A percentile compares a stretch with the other conserved stretches of the same genome.
Evolutionary conservation across 1,140 invertebrate genomes (phyloP).

Genomic region (Eurosta solidaginis): DNA sequence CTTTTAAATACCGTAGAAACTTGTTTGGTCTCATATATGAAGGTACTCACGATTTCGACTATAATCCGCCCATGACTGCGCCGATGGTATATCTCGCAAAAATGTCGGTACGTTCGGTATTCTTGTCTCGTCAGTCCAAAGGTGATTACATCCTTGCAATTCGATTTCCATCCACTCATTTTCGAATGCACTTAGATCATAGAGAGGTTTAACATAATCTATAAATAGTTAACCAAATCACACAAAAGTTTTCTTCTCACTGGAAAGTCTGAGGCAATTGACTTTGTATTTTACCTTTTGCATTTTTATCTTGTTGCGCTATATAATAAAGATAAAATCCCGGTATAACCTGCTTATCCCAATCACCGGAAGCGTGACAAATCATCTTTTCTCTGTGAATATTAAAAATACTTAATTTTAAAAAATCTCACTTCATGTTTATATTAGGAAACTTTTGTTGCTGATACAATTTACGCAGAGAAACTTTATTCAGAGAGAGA

Average conservation of each 20-base stretch:
- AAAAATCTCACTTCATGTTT: not conserved
- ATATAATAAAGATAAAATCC: slow-evolving; percentile 94
- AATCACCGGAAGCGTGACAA: slow-evolving; percentile 87
- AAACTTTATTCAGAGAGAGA: no score
- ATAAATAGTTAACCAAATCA: slow-evolving; percentile 8
- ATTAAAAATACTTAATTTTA: slow-evolving; percentile 33
- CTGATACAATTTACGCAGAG: no score
- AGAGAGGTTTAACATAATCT: slow-evolving; percentile 69
- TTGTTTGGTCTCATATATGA: no score
- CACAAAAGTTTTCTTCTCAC: no score
- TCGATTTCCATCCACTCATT: slow-evolving; percentile 91
- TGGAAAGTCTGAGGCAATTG: no score
- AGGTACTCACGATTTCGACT: slow-evolving; percentile 41
- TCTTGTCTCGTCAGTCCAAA: slow-evolving; percentile 48
- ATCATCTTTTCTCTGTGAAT: slow-evolving; percentile 80
- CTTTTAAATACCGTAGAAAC: no score
- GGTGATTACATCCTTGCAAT: slow-evolving; percentile 62
- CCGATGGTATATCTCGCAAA: slow-evolving; percentile 44
- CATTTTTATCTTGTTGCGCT: slow-evolving; percentile 70
- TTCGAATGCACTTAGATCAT: slow-evolving; percentile 79
- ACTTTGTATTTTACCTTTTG: slow-evolving; percentile 61
- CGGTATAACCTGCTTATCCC: slow-evolving; percentile 77
- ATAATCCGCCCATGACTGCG: slow-evolving; percentile 51
- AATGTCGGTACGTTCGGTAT: slow-evolving; percentile 49
- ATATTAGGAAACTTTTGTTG: no score